Evolutionary conservation across 2,113 vertebrate species (phyloP).

Genomic region (Chamaea fasciata): DNA sequence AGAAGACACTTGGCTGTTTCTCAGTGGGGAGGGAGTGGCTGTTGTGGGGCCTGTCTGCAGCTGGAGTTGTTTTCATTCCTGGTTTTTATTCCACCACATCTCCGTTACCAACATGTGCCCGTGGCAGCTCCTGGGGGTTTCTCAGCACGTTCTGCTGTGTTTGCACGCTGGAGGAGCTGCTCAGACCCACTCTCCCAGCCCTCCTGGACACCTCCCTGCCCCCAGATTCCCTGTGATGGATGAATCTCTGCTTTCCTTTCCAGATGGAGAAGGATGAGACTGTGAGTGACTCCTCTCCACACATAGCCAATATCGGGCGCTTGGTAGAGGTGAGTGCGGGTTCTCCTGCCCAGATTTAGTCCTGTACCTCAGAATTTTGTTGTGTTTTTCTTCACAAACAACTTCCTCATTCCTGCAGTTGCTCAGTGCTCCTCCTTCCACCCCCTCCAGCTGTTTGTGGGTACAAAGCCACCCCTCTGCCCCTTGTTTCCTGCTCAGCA

Average conservation of each 20-base stretch:
- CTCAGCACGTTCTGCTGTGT: accelerated
- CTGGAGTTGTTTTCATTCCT: background rate
- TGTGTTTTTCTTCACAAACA: background rate
- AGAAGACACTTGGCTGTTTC: background rate
- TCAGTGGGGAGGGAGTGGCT: background rate
- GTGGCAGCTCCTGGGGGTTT: accelerated
- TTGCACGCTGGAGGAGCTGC: background rate
- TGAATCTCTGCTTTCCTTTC: background rate
- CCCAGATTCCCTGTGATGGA: background rate
- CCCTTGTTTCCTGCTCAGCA: background rate
- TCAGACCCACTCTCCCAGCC: background rate
- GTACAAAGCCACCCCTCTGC: background rate
- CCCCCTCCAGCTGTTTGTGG: background rate
- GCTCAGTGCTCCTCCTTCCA: background rate
- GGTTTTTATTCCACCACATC: accelerated
- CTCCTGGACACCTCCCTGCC: background rate
- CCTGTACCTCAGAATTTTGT: accelerated
- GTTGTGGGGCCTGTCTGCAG: background rate
- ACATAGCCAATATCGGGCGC: constrained; percentile 97
- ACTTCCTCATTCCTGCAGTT: accelerated
- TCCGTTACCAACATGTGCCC: accelerated
- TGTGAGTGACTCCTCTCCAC: constrained; percentile 92
- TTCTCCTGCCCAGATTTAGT: accelerated
- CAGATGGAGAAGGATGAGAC: constrained; percentile 98
- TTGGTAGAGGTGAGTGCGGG: constrained; percentile 88